Conservation (phyloP, 2,113 vertebrate genomes). For the Rafetus swinhoei region DNA sequence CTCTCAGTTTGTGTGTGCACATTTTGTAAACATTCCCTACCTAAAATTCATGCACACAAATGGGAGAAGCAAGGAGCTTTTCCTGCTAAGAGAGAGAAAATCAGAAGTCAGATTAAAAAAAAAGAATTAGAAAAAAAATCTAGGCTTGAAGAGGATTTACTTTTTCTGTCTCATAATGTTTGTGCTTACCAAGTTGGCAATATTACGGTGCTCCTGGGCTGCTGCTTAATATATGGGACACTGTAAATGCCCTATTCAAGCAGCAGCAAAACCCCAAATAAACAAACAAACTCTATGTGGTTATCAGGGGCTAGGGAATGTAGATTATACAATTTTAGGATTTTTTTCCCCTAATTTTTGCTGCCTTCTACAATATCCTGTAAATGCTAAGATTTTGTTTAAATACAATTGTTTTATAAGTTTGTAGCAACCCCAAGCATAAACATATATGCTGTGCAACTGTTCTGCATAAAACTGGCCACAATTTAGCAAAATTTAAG, state of each 20-base stretch:
- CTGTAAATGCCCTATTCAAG: background rate
- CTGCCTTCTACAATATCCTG: background rate
- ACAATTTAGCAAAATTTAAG: background rate
- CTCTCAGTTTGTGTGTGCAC: background rate
- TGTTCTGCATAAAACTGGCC: background rate
- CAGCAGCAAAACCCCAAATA: background rate
- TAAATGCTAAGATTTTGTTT: background rate
- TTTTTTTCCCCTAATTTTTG: background rate
- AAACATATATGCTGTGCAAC: background rate
- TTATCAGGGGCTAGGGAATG: background rate
- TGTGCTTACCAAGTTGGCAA: background rate
- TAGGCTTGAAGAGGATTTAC: background rate
- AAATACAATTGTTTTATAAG: background rate
- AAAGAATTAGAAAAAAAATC: background rate
- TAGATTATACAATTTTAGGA: background rate
- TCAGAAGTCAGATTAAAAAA: slow-evolving; percentile 17
- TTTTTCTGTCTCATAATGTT: slow-evolving; percentile 25
- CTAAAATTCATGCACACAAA: background rate
- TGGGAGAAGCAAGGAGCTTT: slow-evolving; percentile 22
- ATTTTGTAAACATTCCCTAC: slow-evolving; percentile 54
- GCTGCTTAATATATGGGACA: background rate
- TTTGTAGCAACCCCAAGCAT: background rate
- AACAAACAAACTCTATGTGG: background rate
- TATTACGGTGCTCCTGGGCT: background rate
- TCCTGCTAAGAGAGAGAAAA: slow-evolving; percentile 38